Evolutionary conservation across 2,797 vertebrate species (phyloP), one percentile per base, ranked within the genome.

Genomic region (Euthynnus affinis): DNA sequence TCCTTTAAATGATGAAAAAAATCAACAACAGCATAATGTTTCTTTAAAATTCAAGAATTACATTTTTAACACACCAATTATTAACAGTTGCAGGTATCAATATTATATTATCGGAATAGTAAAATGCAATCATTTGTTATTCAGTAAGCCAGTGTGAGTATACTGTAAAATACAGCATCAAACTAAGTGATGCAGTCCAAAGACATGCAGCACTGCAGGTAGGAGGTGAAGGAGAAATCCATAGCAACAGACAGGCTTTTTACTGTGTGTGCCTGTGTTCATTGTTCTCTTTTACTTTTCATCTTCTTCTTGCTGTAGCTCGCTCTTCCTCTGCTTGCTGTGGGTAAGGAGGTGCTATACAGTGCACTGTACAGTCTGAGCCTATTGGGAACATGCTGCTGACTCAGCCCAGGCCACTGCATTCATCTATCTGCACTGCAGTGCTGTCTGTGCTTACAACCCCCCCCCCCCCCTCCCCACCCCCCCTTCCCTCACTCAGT

Each of bases 351-450:
- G 86, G 78, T 82, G 88, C 74, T 89, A 44, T 78, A 88, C 88
- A 90, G 88, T 87, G 88, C 84, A 85, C 88, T 80, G 91, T 89
- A 90, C 85, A 88, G 86, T 86, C 85, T 86, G 90, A 91, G 91
- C 83, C 92, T 89, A 80, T 87, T 90, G 93, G 92, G 91, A 93
- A 81, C 90, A 87, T 86, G 88, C 89, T 94, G 94, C 94, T 95
- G 94, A 95, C 90, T 95, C 95, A 95, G 93, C 91, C 91, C 78
- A 82, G 90, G 88, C 92, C 91, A 89, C 93, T 94, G 95, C 93
- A 94, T 94, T 92, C 92, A 92, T 93, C 90, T 92, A 94, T 94
- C 94, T 95, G 94, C 94, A 95, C 92, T 94, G 94, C 94, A 95
- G 95, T 94, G 91, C 91, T 92, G 90, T 89, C 86, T 92, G 86